Evolutionary conservation across 2,888 invertebrate genomes (phyloP).

Genomic region (Fragum fragum): DNA sequence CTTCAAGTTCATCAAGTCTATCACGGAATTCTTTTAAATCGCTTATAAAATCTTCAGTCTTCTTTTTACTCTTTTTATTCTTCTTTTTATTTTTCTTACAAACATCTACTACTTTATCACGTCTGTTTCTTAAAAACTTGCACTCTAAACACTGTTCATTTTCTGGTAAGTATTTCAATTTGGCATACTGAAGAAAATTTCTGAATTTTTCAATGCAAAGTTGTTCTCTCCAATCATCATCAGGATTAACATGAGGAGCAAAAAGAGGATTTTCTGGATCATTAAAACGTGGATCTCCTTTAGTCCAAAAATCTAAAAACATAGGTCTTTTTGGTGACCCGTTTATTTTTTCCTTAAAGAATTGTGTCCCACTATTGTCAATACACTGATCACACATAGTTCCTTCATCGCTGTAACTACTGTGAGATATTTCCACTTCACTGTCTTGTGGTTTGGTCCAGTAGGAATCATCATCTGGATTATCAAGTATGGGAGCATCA

Average conservation of each 20-base stretch:
- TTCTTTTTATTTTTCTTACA: slow-evolving; percentile 56
- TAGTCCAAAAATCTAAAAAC: slow-evolving; percentile 71
- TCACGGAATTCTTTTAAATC: slow-evolving; percentile 53
- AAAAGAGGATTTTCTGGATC: slow-evolving; percentile 76
- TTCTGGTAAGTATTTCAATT: slow-evolving; percentile 58
- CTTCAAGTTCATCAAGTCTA: slow-evolving; percentile 53
- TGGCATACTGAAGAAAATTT: slow-evolving; percentile 71
- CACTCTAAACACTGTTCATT: slow-evolving; percentile 68
- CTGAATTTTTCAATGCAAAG: slow-evolving; percentile 66
- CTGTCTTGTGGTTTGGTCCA: slow-evolving; percentile 68
- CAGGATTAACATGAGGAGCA: slow-evolving; percentile 60
- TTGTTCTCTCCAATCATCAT: slow-evolving; percentile 71
- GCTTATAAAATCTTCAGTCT: background rate
- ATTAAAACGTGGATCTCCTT: slow-evolving; percentile 76
- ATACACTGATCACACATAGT: slow-evolving; percentile 69
- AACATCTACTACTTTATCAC: slow-evolving; percentile 51
- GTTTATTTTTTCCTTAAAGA: slow-evolving; percentile 70
- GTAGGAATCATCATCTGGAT: slow-evolving; percentile 73
- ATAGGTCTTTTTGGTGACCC: slow-evolving; percentile 66
- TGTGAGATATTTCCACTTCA: slow-evolving; percentile 25
- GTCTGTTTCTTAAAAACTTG: slow-evolving; percentile 43
- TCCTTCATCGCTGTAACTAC: slow-evolving; percentile 37
- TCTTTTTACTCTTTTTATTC: slow-evolving; percentile 60
- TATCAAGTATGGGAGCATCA: slow-evolving; percentile 67
- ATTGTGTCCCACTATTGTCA: slow-evolving; percentile 69